Evolutionary conservation across 2,888 invertebrate genomes (phyloP).

Genomic region (Aradus depressus): DNA sequence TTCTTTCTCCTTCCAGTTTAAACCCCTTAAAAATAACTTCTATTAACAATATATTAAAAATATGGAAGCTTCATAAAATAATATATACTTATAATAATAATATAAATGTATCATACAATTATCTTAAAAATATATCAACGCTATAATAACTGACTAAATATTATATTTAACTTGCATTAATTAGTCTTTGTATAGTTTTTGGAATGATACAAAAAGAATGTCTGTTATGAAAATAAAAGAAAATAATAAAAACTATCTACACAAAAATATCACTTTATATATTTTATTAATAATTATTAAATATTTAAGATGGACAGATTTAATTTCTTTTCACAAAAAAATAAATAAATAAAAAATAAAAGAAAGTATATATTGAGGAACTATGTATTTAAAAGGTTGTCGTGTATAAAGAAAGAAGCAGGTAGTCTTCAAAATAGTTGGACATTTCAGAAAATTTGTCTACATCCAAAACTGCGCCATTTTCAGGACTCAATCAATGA

Average conservation of each 20-base stretch:
- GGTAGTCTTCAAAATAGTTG: too few species aligned
- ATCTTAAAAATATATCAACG: slow-evolving; percentile 1
- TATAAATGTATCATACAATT: neutral
- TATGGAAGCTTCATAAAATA: slow-evolving; percentile 8
- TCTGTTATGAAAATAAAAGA: neutral
- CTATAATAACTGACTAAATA: slow-evolving; percentile 9
- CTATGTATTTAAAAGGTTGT: too few species aligned
- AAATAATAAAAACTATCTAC: too few species aligned
- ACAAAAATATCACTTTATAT: too few species aligned
- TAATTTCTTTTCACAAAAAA: neutral
- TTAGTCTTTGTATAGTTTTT: slow-evolving; percentile 11
- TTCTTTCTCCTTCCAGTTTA: slow-evolving; percentile 9
- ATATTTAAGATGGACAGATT: neutral
- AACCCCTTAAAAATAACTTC: slow-evolving; percentile 5
- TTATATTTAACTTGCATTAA: slow-evolving; percentile 5
- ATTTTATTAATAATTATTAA: neutral
- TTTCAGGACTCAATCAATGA: too few species aligned
- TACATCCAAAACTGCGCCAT: too few species aligned
- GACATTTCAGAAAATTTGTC: too few species aligned
- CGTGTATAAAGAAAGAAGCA: too few species aligned
- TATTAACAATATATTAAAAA: slow-evolving; percentile 5
- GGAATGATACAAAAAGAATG: slow-evolving; percentile 16
- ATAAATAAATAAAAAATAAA: slow-evolving; percentile 1
- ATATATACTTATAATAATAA: slow-evolving; percentile 3
- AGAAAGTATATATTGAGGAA: slow-evolving; percentile 12